phyloP scores from a whole-genome alignment of 2,888 invertebrate species.

The Rutpela maculata region DNA sequence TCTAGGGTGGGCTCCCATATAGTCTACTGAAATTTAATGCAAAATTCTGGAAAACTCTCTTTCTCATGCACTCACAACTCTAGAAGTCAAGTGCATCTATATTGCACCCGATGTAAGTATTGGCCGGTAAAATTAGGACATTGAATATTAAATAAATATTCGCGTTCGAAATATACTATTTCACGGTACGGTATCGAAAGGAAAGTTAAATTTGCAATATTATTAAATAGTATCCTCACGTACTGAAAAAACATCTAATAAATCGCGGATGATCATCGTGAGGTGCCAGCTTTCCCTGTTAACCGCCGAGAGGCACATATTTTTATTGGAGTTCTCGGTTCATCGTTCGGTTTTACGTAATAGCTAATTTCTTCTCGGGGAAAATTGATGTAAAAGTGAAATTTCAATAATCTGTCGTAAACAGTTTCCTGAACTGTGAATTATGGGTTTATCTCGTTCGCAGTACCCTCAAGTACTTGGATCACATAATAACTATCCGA shows the following conservation, averaged over 20 bases:
- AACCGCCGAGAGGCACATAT: slow-evolving; percentile 7
- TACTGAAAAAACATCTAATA: slow-evolving; percentile 23
- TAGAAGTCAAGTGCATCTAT: no score
- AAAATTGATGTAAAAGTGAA: slow-evolving; percentile 36
- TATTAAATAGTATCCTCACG: not conserved
- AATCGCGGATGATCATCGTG: slow-evolving; percentile 31
- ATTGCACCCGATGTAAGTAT: no score
- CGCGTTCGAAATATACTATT: not conserved
- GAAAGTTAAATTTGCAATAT: slow-evolving; percentile 21
- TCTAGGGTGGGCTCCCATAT: no score
- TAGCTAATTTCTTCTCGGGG: slow-evolving; percentile 34
- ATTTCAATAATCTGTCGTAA: slow-evolving; percentile 24
- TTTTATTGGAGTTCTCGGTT: slow-evolving; percentile 5
- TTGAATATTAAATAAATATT: no score
- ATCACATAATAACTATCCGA: not conserved
- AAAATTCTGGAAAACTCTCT: no score
- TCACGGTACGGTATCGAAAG: not conserved
- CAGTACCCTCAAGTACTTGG: not conserved
- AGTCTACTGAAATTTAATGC: no score
- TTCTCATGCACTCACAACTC: no score
- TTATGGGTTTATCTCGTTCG: not conserved
- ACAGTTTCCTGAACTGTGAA: not conserved
- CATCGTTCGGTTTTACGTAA: slow-evolving; percentile 26
- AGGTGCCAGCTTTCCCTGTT: slow-evolving; percentile 34
- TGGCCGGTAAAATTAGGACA: no score